phyloP scores from a whole-genome alignment of 2,113 vertebrate species.

The Heptranchias perlo region DNA sequence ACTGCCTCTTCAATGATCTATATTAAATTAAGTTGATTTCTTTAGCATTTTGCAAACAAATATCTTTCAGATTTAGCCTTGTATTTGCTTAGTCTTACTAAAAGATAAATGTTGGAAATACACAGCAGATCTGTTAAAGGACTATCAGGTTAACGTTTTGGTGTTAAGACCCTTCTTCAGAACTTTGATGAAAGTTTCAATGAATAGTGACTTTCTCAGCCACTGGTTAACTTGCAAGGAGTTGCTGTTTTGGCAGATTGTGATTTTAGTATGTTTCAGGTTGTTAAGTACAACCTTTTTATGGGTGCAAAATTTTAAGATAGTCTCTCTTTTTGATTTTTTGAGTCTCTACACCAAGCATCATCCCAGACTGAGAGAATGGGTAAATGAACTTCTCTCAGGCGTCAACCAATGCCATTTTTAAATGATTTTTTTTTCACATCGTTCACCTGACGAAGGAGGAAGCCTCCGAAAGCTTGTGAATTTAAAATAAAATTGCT shows the following conservation, averaged over 20 bases:
- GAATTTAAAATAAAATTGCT: no score
- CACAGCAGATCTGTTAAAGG: not conserved
- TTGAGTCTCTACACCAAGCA: not conserved
- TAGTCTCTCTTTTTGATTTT: not conserved
- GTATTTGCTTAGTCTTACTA: not conserved
- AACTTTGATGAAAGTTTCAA: not conserved
- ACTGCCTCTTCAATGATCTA: no score
- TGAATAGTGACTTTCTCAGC: not conserved
- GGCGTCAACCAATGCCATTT: no score
- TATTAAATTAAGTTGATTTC: no score
- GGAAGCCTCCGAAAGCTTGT: no score
- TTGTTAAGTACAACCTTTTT: not conserved
- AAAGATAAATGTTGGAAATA: not conserved
- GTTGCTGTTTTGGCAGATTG: not conserved
- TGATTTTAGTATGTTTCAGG: not conserved
- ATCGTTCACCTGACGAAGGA: no score
- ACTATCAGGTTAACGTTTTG: not conserved
- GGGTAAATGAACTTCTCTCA: not conserved
- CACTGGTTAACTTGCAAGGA: not conserved
- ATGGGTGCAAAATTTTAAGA: not conserved
- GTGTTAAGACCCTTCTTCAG: not conserved
- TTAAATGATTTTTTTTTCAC: no score
- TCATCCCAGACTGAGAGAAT: not conserved
- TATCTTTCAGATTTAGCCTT: not conserved
- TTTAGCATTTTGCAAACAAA: not conserved